Conservation (phyloP, 2,888 invertebrate species). For the Chaitophorus viminalis region DNA sequence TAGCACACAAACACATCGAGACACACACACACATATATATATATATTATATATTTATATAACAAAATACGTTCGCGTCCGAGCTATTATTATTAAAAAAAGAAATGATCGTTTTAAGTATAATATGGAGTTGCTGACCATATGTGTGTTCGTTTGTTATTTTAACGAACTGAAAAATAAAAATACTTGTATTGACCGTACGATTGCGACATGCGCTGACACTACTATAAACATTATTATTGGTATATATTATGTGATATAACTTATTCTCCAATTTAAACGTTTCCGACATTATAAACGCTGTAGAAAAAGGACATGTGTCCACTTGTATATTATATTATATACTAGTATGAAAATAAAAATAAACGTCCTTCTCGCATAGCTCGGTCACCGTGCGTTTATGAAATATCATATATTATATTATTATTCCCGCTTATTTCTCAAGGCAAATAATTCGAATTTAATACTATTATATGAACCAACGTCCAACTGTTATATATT, state of each 20-base stretch:
- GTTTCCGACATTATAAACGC: background rate
- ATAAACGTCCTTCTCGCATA: background rate
- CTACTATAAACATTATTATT: too few species aligned
- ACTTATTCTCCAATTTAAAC: background rate
- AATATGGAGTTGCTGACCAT: constrained; percentile 37
- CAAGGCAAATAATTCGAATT: too few species aligned
- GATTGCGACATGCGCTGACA: background rate
- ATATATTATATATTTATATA: background rate
- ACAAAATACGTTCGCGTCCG: background rate
- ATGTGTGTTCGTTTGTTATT: constrained; percentile 19
- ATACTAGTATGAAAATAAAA: background rate
- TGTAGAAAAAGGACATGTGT: background rate
- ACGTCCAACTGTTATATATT: too few species aligned
- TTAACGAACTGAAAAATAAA: constrained; percentile 34
- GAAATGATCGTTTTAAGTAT: constrained; percentile 3
- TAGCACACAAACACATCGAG: too few species aligned
- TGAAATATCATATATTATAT: background rate
- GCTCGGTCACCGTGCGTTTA: background rate
- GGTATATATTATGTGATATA: background rate
- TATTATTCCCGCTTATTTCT: too few species aligned
- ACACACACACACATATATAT: background rate
- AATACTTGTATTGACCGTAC: background rate
- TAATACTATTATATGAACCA: too few species aligned
- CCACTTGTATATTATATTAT: background rate
- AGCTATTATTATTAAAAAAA: background rate